A percentile compares a stretch with the other conserved stretches of the same genome.
Conservation (phyloP, 2,888 invertebrate genomes). For the Meghimatium bilineatum region DNA sequence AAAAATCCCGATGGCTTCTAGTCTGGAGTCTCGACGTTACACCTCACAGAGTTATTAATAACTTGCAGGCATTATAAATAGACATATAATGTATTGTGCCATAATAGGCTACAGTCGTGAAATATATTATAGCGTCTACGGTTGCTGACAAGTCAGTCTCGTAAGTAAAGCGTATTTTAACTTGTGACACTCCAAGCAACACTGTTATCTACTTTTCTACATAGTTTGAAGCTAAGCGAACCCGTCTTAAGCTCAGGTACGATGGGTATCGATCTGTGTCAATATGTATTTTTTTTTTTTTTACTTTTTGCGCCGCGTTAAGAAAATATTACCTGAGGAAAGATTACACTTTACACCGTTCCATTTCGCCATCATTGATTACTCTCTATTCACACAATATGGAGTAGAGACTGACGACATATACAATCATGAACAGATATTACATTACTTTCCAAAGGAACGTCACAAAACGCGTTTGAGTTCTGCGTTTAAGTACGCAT, state of each 20-base stretch:
- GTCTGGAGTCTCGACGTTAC: background rate
- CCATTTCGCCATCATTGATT: background rate
- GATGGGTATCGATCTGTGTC: slow-evolving; percentile 5
- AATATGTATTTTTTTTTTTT: slow-evolving; percentile 2
- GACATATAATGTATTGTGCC: background rate
- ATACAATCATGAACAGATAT: slow-evolving; percentile 15
- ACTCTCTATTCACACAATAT: background rate
- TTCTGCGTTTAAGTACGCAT: no score
- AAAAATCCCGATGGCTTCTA: background rate
- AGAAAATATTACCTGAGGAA: slow-evolving; percentile 1
- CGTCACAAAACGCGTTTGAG: no score
- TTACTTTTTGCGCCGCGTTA: background rate
- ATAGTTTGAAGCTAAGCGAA: background rate
- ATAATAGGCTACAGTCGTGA: background rate
- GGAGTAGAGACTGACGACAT: background rate
- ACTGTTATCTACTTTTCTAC: background rate
- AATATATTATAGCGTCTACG: background rate
- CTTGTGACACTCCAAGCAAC: background rate
- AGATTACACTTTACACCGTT: background rate
- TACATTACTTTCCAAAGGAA: background rate
- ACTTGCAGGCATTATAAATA: background rate
- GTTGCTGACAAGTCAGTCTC: background rate
- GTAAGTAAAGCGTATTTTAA: background rate
- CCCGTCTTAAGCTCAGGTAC: background rate
- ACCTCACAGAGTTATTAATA: background rate